phyloP scores from a whole-genome alignment of 1,140 invertebrate genomes.

The Aphelinus certus region DNA sequence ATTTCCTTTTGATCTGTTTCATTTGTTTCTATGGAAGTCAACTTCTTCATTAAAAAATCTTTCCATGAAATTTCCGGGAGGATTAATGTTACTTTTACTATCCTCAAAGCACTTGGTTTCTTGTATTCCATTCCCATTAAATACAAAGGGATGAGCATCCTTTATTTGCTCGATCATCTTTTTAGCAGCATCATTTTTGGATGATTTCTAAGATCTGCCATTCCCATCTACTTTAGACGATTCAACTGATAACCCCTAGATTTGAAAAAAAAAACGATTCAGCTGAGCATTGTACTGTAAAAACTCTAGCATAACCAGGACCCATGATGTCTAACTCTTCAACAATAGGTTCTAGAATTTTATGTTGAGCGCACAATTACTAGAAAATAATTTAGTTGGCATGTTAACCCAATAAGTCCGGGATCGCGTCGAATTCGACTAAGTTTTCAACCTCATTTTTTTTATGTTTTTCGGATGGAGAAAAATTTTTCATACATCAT shows the following conservation, averaged over 20 bases:
- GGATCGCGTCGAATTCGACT: too few species aligned
- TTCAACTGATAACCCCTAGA: neutral
- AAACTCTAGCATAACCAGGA: neutral
- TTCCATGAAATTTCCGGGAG: too few species aligned
- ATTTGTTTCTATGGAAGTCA: too few species aligned
- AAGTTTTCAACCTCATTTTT: too few species aligned
- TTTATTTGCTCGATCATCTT: neutral
- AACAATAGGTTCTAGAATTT: neutral
- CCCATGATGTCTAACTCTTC: neutral
- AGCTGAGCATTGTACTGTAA: neutral
- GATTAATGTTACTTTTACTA: neutral
- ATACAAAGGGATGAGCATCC: neutral
- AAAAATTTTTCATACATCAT: too few species aligned
- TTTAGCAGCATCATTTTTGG: neutral
- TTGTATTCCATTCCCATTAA: neutral
- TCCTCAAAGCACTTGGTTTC: neutral
- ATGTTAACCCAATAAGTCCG: too few species aligned
- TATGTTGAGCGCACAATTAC: too few species aligned
- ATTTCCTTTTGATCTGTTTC: too few species aligned
- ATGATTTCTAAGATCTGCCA: neutral
- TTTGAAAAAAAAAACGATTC: neutral
- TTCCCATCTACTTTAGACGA: too few species aligned
- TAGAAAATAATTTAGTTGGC: too few species aligned
- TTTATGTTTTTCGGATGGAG: too few species aligned
- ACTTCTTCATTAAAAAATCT: too few species aligned